These are phyloP conservation scores for Cantharis lateralis DNA, from an alignment of 2,888 invertebrate genomes.

Conservation along the genomic window DNA sequence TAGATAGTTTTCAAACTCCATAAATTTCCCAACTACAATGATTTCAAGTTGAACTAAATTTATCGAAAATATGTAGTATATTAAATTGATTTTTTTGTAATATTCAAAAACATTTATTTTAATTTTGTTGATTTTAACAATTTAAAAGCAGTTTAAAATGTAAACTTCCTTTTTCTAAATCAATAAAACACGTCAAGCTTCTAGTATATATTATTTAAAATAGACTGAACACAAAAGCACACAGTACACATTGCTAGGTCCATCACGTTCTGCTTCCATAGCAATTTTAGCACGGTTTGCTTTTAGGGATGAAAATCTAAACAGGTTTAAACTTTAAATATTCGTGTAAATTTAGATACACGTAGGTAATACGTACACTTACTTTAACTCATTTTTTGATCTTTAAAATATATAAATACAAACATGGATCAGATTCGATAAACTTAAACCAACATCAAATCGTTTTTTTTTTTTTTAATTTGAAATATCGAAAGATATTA, in stretches of 20 bases:
- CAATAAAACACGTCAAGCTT: slow-evolving; percentile 25
- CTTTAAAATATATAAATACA: neutral
- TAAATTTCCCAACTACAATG: neutral
- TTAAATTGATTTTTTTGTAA: neutral
- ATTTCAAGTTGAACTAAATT: neutral
- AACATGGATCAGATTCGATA: neutral
- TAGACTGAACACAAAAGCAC: slow-evolving; percentile 23
- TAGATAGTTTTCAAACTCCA: neutral
- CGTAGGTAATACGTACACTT: neutral
- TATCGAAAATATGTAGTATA: neutral
- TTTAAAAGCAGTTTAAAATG: neutral
- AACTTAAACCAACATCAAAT: too few relatives aligned
- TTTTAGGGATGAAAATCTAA: slow-evolving; percentile 13
- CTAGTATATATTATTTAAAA: slow-evolving; percentile 23
- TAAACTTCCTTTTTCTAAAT: slow-evolving; percentile 9
- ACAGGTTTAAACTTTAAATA: neutral
- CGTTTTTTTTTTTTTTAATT: too few relatives aligned
- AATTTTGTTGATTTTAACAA: neutral
- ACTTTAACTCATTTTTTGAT: neutral
- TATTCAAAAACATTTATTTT: neutral
- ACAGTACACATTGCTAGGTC: slow-evolving; percentile 20
- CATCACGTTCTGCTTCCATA: slow-evolving; percentile 24
- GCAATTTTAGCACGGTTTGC: slow-evolving; percentile 20
- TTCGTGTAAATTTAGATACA: neutral
- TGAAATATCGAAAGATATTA: neutral